Conservation (phyloP, 2,888 invertebrate genomes). For the Habrosyne pyritoides region DNA sequence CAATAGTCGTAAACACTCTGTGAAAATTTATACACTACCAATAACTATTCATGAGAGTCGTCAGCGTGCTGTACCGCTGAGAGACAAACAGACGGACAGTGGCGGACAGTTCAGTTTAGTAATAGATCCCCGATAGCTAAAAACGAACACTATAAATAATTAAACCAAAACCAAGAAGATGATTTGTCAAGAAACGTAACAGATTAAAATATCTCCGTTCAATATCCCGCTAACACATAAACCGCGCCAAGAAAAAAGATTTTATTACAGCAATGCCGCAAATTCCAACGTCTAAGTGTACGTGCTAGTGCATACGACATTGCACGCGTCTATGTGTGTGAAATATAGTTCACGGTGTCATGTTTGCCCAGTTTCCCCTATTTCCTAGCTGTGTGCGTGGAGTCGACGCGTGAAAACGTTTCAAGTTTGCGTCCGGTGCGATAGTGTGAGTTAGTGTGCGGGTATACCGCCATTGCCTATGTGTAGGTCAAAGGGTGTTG, state of each 20-base stretch:
- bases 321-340: conserved; percentile 17
- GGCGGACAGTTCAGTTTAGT: too few relatives aligned
- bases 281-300: conserved; percentile 19
- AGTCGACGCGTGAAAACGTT: conserved; percentile 20
- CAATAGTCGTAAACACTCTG: too few relatives aligned
- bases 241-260: conserved; percentile 32
- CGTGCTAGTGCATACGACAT: conserved; percentile 16
- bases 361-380: conserved; percentile 43
- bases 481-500: conserved; percentile 51
- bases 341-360: conserved; percentile 49
- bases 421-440: conserved; percentile 11
- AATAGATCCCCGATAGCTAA: too few relatives aligned
- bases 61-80: too few relatives aligned
- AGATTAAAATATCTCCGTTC: conserved; percentile 29
- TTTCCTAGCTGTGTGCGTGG: conserved; percentile 31
- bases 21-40: too few relatives aligned
- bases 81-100: too few relatives aligned
- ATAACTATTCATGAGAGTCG: too few relatives aligned
- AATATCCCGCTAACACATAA: conserved; percentile 21
- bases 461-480: conserved; percentile 12
- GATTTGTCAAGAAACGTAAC: conserved; percentile 6
- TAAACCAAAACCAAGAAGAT: too few relatives aligned
- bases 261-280: conserved; percentile 30
- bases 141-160: too few relatives aligned
- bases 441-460: not conserved